Conservation (phyloP, 1,140 invertebrate species). For the Pseudomyrmex gracilis region DNA sequence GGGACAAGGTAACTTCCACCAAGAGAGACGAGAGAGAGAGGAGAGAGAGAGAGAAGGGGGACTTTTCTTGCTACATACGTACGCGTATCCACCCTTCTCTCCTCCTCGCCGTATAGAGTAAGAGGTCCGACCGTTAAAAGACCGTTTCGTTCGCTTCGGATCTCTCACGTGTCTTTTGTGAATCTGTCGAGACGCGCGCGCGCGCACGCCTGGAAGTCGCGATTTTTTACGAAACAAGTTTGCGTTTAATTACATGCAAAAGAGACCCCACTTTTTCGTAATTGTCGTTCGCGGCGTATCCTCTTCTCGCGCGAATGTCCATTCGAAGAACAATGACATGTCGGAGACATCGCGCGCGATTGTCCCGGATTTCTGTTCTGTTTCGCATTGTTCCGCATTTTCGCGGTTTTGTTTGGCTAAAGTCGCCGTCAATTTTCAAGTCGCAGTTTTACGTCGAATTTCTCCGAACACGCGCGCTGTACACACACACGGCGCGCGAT, state of each 20-base stretch:
- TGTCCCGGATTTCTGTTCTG: not conserved
- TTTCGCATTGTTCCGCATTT: slow-evolving; percentile 16
- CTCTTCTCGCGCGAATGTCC: no score
- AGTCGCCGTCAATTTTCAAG: slow-evolving; percentile 18
- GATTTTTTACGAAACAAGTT: no score
- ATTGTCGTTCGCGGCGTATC: no score
- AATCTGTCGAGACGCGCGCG: no score
- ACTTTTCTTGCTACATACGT: slow-evolving; percentile 20
- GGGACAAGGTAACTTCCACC: slow-evolving; percentile 59
- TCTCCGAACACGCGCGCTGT: slow-evolving; percentile 43
- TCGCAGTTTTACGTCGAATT: slow-evolving; percentile 62
- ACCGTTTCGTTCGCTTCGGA: not conserved
- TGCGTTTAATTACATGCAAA: no score
- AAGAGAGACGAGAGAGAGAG: not conserved
- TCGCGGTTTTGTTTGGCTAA: not conserved
- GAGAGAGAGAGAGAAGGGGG: not conserved
- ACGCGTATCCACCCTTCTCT: not conserved
- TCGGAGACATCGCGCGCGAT: not conserved
- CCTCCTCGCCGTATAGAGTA: slow-evolving; percentile 11
- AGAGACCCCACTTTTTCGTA: no score
- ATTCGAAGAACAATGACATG: no score
- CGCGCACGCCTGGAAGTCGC: no score
- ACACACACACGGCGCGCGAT: not conserved
- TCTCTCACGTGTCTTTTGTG: no score
- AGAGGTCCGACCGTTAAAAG: slow-evolving; percentile 26